A percentile compares a stretch with the other conserved stretches of the same genome.
Conservation (phyloP, 2,797 vertebrate genomes). For the Calcarius lapponicus region DNA sequence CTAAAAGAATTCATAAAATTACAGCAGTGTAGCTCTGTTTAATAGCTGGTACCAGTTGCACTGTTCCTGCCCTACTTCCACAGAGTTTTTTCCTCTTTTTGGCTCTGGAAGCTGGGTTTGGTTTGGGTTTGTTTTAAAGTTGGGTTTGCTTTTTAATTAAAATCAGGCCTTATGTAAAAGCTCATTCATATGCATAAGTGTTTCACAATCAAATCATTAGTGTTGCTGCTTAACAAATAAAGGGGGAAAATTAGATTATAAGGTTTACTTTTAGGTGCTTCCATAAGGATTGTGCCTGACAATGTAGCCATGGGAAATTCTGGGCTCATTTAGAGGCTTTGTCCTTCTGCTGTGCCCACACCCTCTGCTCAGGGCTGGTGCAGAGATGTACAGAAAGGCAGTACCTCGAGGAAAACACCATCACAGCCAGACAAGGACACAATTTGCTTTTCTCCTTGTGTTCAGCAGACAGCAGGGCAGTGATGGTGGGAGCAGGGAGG, state of each 20-base stretch:
- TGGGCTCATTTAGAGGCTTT: background rate
- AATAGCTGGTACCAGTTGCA: background rate
- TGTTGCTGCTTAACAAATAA: conserved; percentile 19
- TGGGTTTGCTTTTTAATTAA: background rate
- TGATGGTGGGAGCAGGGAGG: background rate
- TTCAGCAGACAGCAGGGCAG: background rate
- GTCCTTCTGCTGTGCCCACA: background rate
- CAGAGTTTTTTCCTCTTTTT: background rate
- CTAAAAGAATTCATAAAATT: background rate
- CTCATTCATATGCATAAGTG: conserved; percentile 18
- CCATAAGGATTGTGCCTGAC: background rate
- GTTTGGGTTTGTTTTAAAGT: background rate
- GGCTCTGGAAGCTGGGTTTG: background rate
- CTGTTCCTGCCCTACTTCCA: background rate
- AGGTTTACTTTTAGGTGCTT: background rate
- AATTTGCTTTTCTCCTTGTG: background rate
- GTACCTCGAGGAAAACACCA: background rate
- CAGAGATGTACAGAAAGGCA: background rate
- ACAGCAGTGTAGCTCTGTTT: background rate
- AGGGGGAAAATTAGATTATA: background rate
- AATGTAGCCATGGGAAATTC: background rate
- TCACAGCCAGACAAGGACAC: background rate
- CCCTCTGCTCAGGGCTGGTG: background rate
- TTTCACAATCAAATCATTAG: conserved; percentile 20
- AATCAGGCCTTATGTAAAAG: background rate